phyloP scores from a whole-genome alignment of 92 coral and sea anemone species.

The Palythoa grandiflora region DNA sequence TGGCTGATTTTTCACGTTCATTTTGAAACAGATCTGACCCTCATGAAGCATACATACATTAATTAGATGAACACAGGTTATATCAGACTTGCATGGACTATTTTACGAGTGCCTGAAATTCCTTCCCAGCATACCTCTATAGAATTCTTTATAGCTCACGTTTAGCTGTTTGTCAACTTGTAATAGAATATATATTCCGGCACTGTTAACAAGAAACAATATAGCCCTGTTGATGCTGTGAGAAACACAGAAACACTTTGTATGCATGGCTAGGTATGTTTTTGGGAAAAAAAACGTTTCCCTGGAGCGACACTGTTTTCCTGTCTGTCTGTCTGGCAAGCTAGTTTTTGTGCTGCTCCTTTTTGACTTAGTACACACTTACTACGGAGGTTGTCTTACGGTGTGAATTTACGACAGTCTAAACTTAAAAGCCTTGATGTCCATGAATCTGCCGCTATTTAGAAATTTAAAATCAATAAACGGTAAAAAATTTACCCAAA shows the following conservation, averaged over 20 bases:
- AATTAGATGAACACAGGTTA: no score
- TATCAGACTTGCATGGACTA: not conserved
- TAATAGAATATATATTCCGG: not conserved
- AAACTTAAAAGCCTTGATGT: no score
- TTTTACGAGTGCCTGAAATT: not conserved
- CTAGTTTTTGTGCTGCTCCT: no score
- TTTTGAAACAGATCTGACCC: not conserved
- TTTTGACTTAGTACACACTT: not conserved
- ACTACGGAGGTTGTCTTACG: not conserved
- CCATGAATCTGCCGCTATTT: no score
- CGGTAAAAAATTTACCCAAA: no score
- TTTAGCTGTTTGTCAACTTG: not conserved
- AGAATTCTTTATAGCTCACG: not conserved
- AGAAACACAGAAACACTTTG: not conserved
- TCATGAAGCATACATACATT: not conserved
- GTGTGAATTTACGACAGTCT: not conserved
- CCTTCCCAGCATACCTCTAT: slow-evolving; percentile 10
- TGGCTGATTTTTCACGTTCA: not conserved
- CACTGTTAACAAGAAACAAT: slow-evolving; percentile 31
- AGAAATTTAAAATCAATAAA: no score
- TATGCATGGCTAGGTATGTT: not conserved
- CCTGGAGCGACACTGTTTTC: not conserved
- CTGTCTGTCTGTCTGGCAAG: not conserved
- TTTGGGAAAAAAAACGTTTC: not conserved
- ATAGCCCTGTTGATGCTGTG: not conserved